phyloP scores from a whole-genome alignment of 1,140 invertebrate genomes.

The Drosophila takahashii region DNA sequence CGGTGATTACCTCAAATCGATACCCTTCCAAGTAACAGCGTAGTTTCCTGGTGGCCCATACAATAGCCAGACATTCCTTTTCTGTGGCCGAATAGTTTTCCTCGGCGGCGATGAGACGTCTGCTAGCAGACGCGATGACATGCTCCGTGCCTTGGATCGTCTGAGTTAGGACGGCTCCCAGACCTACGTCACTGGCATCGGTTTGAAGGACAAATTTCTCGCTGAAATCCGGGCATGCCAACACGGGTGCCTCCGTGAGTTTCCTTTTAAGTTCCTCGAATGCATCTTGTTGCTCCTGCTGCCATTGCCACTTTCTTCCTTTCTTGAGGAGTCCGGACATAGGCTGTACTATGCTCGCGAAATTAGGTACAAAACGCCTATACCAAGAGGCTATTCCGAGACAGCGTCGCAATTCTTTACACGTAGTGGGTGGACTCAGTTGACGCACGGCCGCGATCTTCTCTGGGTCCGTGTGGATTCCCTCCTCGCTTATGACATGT shows the following conservation, averaged over 20 bases:
- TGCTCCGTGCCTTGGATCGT: not conserved
- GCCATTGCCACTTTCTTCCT: conserved; percentile 44
- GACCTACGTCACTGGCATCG: not conserved
- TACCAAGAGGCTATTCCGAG: too few relatives aligned
- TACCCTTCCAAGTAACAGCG: too few relatives aligned
- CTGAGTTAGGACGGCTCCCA: not conserved
- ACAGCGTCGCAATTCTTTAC: not conserved
- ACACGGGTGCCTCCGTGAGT: not conserved
- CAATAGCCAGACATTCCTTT: too few relatives aligned
- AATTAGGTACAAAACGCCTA: too few relatives aligned
- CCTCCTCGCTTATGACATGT: too few relatives aligned
- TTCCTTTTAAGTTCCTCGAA: not conserved
- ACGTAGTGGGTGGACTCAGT: too few relatives aligned
- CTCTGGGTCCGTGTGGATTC: too few relatives aligned
- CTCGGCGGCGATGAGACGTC: not conserved
- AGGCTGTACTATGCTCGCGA: too few relatives aligned
- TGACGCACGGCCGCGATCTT: too few relatives aligned
- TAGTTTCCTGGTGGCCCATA: too few relatives aligned
- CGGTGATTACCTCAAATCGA: too few relatives aligned
- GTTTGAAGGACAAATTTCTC: not conserved
- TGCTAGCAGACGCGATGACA: not conserved
- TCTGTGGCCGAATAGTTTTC: not conserved
- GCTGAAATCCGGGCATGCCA: not conserved
- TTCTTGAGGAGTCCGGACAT: conserved; percentile 40
- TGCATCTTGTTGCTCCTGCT: not conserved